phyloP scores from a whole-genome alignment of 1,140 invertebrate genomes.

The Melipona quadrifasciata region DNA sequence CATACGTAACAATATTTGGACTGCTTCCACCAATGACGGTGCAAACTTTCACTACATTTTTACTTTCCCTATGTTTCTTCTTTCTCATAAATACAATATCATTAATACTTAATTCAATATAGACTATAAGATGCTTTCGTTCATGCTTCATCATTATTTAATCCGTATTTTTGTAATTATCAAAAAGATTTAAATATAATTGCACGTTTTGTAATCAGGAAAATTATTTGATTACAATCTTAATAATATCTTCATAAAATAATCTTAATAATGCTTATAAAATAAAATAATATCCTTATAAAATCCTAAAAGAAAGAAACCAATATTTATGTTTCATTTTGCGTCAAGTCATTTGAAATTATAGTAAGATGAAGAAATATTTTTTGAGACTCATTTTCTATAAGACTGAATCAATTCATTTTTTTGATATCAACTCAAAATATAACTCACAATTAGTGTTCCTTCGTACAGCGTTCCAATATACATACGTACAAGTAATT shows the following conservation, averaged over 20 bases:
- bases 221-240: not conserved
- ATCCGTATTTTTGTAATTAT: not conserved
- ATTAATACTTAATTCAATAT: not conserved
- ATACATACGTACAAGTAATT: not conserved
- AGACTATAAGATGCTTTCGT: not conserved
- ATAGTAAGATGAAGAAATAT: not conserved
- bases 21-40: conserved; percentile 5
- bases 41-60: not conserved
- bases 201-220: not conserved
- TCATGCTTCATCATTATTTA: not conserved
- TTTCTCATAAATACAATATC: not conserved
- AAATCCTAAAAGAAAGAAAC: no score
- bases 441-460: not conserved
- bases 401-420: not conserved
- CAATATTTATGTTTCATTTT: no score
- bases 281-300: no score
- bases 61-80: not conserved
- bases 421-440: not conserved
- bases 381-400: not conserved
- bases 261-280: no score
- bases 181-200: not conserved
- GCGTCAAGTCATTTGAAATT: not conserved
- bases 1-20: not conserved
- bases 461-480: no score
- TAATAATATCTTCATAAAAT: not conserved